These are phyloP conservation scores for Bombylius discolor DNA, from an alignment of 2,888 invertebrate species.

Conservation along the genomic window DNA sequence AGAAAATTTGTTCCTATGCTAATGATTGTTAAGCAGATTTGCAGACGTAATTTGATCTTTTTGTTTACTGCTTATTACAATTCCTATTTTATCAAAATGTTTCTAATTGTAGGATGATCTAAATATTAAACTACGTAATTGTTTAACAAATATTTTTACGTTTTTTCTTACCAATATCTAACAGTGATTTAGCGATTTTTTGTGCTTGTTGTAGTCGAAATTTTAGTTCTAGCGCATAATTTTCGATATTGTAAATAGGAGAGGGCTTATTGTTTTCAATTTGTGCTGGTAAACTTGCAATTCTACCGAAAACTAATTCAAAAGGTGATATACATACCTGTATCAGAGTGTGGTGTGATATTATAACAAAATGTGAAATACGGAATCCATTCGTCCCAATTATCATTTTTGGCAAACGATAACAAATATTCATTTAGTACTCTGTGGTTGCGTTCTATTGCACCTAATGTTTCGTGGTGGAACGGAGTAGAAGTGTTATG, in stretches of 20 bases:
- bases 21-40: too few species aligned
- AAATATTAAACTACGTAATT: too few species aligned
- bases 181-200: background rate
- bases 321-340: background rate
- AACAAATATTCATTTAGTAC: slow-evolving; percentile 15
- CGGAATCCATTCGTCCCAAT: slow-evolving; percentile 12
- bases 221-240: too few species aligned
- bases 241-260: background rate
- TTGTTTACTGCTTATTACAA: too few species aligned
- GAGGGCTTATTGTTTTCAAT: too few species aligned
- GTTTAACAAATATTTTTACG: too few species aligned
- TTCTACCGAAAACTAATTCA: background rate
- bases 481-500: slow-evolving; percentile 6
- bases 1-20: too few species aligned
- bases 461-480: slow-evolving; percentile 14
- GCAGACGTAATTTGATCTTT: too few species aligned
- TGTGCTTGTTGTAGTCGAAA: background rate
- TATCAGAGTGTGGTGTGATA: slow-evolving; percentile 2
- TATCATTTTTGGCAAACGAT: slow-evolving; percentile 9
- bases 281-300: background rate
- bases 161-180: background rate
- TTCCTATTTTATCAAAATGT: too few species aligned
- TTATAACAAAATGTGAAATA: slow-evolving; percentile 11
- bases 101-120: too few species aligned
- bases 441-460: slow-evolving; percentile 16